A percentile compares a stretch with the other conserved stretches of the same genome.
Conservation (phyloP, 2,888 invertebrate genomes). For the Leptopilina drosophilae region DNA sequence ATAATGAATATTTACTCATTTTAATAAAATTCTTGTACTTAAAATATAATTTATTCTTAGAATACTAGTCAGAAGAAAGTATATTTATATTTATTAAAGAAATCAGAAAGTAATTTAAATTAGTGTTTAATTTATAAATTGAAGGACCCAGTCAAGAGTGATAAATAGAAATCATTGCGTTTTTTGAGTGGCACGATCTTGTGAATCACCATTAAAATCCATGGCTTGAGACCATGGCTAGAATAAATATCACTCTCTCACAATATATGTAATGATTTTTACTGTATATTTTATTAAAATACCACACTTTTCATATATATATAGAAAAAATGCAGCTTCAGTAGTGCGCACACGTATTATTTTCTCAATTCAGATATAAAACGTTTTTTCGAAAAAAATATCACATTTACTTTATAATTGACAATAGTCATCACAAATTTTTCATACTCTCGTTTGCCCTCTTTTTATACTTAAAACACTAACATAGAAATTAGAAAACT, state of each 20-base stretch:
- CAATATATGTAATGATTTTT: constrained; percentile 57
- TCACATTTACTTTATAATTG: constrained; percentile 19
- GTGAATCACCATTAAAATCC: constrained; percentile 74
- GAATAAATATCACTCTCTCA: constrained; percentile 62
- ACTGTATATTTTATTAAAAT: constrained; percentile 49
- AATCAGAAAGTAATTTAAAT: no score
- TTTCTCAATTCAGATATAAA: not conserved
- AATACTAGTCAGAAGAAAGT: no score
- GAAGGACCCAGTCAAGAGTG: constrained; percentile 61
- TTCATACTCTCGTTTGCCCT: constrained; percentile 37
- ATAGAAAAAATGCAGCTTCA: constrained; percentile 68
- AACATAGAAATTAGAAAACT: constrained; percentile 1
- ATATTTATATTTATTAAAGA: no score
- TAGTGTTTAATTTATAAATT: not conserved
- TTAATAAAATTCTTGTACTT: no score
- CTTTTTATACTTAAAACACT: constrained; percentile 28
- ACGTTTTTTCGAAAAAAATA: not conserved
- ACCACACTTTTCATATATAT: constrained; percentile 54
- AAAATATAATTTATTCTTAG: no score
- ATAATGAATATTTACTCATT: no score
- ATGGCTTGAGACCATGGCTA: constrained; percentile 76
- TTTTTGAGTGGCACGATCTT: constrained; percentile 63
- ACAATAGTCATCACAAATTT: constrained; percentile 21
- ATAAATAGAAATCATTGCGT: constrained; percentile 53
- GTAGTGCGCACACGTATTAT: constrained; percentile 70